Evolutionary conservation across 2,888 invertebrate species (phyloP), one percentile per base, ranked within the genome.

Genomic region (Standfussiana lucernea): DNA sequence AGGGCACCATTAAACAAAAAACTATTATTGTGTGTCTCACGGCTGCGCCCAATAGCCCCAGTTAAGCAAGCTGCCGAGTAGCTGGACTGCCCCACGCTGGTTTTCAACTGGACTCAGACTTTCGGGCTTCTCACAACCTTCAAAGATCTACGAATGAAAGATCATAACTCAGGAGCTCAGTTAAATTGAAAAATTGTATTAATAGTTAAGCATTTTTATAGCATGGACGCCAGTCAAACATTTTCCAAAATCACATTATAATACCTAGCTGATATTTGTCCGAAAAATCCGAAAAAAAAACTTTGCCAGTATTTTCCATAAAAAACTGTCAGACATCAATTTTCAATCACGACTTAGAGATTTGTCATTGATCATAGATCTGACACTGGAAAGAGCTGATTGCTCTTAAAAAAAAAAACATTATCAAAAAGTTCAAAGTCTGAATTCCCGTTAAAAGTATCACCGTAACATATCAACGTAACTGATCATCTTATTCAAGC

Each of bases 401-500:
- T 40, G 10, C 32, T 10, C 2, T 15, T 28, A 37, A n/a, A 70
- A 37, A 70, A 37, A 50, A 32, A 73, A 53, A 15, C 11, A 53
- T 21, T 7, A 32, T 21, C 18, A 15, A 42, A 75, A 35, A 53
- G 66, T 50, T 65, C 56, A 65, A 78, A 56, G 65, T 83, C 47
- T 35, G 1, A 24, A 66, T 65, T 50, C 35, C 1, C 13, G 40
- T 56, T 65, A 64, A 71, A 62, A 69, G 42, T 70, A 77, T 61
- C 72, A 53, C 13, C 24, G 32, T 32, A 59, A 53, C 24, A 62
- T 64, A 72, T 72, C 35, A 80, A 80, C 62, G 61, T 77, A 72
- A 78, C 72, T 72, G 64, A 83, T 40, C 69, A 75, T 71, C 47
- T 70, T 75, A 82, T 74, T 80, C 74, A 79, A 80, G 67, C 50